Evolutionary conservation across 2,797 vertebrate species (phyloP).

Genomic region (Hipposideros larvatus): DNA sequence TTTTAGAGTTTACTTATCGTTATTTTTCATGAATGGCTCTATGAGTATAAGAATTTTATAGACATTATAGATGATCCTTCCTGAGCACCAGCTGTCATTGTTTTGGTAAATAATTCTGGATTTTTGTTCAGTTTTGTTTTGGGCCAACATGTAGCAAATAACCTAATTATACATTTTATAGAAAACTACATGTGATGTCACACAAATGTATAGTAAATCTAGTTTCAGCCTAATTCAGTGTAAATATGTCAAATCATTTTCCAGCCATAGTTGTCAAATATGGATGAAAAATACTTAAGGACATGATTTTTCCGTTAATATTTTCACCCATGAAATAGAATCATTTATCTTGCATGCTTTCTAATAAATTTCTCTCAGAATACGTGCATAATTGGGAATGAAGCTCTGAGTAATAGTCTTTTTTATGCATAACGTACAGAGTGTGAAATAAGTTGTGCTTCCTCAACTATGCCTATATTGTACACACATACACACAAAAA

Average conservation of each 20-base stretch:
- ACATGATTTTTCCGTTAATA: constrained; percentile 62
- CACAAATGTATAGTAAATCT: constrained; percentile 35
- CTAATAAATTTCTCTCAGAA: constrained; percentile 78
- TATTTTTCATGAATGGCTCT: background rate
- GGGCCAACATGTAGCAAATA: background rate
- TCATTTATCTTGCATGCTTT: constrained; percentile 80
- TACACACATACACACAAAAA: constrained; percentile 38
- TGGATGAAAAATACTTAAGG: constrained; percentile 71
- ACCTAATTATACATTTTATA: background rate
- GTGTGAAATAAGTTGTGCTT: constrained; percentile 59
- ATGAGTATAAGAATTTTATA: background rate
- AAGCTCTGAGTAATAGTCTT: constrained; percentile 63
- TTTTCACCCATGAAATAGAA: constrained; percentile 80
- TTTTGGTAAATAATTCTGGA: background rate
- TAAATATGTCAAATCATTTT: constrained; percentile 50
- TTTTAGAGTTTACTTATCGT: background rate
- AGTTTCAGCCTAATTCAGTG: constrained; percentile 12
- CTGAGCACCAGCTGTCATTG: background rate
- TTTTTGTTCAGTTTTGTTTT: constrained; percentile 7
- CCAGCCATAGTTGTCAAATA: constrained; percentile 58
- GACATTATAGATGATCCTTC: background rate
- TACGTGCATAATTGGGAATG: constrained; percentile 66
- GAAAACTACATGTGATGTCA: constrained; percentile 5
- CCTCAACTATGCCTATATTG: background rate
- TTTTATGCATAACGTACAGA: constrained; percentile 60